phyloP scores from a whole-genome alignment of 1,140 invertebrate species.

The Aphidius ervi region DNA sequence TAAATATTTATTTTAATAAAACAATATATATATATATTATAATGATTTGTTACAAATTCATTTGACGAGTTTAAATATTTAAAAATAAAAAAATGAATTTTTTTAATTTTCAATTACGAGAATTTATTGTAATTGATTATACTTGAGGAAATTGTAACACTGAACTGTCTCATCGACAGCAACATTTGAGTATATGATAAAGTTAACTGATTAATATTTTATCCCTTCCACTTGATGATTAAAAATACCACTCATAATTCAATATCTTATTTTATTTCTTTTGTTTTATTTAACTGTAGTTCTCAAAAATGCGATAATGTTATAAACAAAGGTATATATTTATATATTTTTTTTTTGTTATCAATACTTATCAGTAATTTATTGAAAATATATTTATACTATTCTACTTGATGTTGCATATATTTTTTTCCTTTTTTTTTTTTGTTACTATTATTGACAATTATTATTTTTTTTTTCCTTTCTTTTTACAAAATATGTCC shows the following conservation, averaged over 20 bases:
- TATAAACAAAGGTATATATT: no score
- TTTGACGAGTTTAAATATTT: conserved; percentile 9
- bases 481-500: no score
- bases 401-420: conserved; percentile 2
- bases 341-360: no score
- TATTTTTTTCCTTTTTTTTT: conserved; percentile 20
- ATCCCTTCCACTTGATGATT: conserved; percentile 27
- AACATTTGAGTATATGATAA: conserved; percentile 37
- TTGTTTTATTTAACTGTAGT: conserved; percentile 9
- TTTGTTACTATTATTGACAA: no score
- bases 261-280: neutral
- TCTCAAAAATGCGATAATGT: conserved; percentile 29
- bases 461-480: no score
- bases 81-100: neutral
- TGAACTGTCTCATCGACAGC: conserved; percentile 32
- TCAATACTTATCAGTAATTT: no score
- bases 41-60: neutral
- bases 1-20: neutral
- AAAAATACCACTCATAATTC: conserved; percentile 11
- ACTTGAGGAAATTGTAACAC: conserved; percentile 23
- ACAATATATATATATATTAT: neutral
- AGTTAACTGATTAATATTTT: conserved; percentile 34
- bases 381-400: neutral
- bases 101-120: no score
- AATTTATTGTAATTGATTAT: conserved; percentile 10